Evolutionary conservation across 2,797 vertebrate genomes (phyloP), one percentile per base, ranked within the genome.

Genomic region (Bovichtus variegatus): DNA sequence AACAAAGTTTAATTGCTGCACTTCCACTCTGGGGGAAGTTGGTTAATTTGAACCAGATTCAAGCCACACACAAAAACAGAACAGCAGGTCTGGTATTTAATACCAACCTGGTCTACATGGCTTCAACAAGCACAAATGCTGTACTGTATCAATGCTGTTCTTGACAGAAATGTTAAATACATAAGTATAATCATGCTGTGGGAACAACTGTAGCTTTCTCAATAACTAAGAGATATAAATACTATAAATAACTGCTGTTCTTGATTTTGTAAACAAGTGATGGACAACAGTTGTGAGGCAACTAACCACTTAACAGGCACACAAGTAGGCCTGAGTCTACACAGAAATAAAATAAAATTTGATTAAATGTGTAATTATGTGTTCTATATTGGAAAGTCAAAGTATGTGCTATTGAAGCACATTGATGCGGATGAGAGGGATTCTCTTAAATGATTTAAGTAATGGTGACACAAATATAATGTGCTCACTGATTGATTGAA

Each of bases 21-120:
- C 74, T 87, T 85, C 79, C 54, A 66, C 74, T 78, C 60, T 8
- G 34, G 61, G 65, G 80, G 80, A 84, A 82, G 75, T 63, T 68
- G 50, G 51, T 68, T 91, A 91, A 91, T 90, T 75, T 81, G 74
- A 91, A 91, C 84, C 92, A 92, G 88, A 87, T 72, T 84, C 10
- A 76, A 78, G 55, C 63, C 47, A 51, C 72, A 73, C 43, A 76
- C 64, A 84, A 60, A 4, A 70, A 31, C 65, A 29, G 57, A 83
- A 50, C 72, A 66, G 41, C 44, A 38, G 49, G 15, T 23, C 43
- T 55, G 46, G 68, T 64, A 55, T 78, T 63, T 63, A 59, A 83
- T 44, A 54, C 51, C 18, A 18, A 40, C 19, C 36, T 72, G 51
- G 60, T 79, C 62, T 69, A 58, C 57, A 65, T 59, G 65, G 63